phyloP scores from a whole-genome alignment of 2,888 invertebrate species.

The Limnephilus rhombicus region DNA sequence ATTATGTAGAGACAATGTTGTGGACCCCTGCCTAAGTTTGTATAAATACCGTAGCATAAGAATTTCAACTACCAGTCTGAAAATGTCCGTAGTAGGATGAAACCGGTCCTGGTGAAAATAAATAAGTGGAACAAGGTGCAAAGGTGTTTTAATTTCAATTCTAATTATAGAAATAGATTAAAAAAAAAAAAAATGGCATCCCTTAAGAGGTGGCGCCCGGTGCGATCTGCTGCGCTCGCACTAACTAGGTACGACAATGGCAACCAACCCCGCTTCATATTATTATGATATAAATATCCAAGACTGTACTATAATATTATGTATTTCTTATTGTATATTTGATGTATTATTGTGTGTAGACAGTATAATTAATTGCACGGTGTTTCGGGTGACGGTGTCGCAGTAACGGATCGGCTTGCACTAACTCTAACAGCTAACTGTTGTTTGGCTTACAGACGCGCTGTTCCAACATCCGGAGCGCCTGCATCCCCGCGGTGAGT shows the following conservation, averaged over 20 bases:
- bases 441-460: slow-evolving; percentile 79
- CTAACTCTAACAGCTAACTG: slow-evolving; percentile 59
- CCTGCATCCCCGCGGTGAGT: slow-evolving; percentile 94
- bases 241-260: background rate
- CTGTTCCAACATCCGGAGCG: slow-evolving; percentile 95
- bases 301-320: background rate
- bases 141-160: no score
- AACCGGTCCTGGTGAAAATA: no score
- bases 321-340: background rate
- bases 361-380: background rate
- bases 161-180: no score
- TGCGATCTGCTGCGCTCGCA: no score
- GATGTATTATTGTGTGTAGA: background rate
- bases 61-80: no score
- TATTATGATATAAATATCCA: background rate
- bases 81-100: no score
- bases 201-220: background rate
- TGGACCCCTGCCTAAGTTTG: no score
- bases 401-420: slow-evolving; percentile 9
- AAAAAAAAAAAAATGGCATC: no score
- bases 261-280: background rate
- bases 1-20: no score
- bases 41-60: no score
- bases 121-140: no score
- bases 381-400: background rate